A percentile compares a stretch with the other conserved stretches of the same genome.
Conservation (phyloP, 2,797 vertebrate genomes). For the Huso huso region DNA sequence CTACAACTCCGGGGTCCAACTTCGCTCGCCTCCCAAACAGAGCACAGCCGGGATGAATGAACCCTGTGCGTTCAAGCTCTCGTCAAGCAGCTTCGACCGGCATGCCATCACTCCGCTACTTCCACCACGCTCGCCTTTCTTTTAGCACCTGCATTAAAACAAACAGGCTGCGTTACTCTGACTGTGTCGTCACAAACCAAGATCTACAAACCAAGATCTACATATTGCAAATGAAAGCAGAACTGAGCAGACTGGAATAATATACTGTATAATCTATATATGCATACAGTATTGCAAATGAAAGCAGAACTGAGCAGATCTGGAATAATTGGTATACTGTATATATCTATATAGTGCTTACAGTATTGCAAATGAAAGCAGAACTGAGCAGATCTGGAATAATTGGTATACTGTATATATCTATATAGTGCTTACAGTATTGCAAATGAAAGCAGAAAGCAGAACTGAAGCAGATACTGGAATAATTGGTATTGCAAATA, state of each 20-base stretch:
- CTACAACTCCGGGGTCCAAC: not conserved
- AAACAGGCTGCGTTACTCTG: not conserved
- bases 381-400: too few species aligned
- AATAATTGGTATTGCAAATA: too few species aligned
- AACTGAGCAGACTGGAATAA: too few species aligned
- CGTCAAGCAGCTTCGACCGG: constrained; percentile 25
- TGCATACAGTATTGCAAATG: not conserved
- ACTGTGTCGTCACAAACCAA: not conserved
- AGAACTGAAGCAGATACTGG: too few species aligned
- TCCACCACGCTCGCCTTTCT: constrained; percentile 53
- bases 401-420: not conserved
- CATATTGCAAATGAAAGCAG: too few species aligned
- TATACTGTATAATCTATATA: too few species aligned
- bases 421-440: too few species aligned
- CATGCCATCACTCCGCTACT: constrained; percentile 58
- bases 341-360: not conserved
- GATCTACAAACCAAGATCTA: too few species aligned
- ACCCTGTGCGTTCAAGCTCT: constrained; percentile 46
- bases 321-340: not conserved
- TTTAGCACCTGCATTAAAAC: constrained; percentile 52
- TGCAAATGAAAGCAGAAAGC: too few species aligned
- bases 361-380: too few species aligned
- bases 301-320: not conserved
- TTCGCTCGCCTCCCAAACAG: not conserved
- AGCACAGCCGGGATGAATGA: not conserved